phyloP scores from a whole-genome alignment of 2,113 vertebrate species.

The Cyprichromis sp. region DNA sequence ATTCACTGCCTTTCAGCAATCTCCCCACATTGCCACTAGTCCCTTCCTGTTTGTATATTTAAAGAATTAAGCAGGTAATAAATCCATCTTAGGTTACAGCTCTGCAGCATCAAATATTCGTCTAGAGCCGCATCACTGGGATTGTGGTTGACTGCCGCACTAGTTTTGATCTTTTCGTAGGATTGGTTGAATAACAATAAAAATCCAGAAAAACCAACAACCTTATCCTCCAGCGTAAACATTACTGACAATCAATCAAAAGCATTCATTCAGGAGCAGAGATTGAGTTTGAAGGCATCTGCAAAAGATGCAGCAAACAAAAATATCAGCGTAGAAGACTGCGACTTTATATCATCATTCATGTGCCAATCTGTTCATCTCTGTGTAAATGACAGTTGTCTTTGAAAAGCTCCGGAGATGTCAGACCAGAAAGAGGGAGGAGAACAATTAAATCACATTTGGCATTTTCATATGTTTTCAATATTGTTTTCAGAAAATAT shows the following conservation, averaged over 20 bases:
- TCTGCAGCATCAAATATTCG: not conserved
- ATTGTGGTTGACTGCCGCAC: not conserved
- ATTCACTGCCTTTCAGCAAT: not conserved
- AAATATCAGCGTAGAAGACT: not conserved
- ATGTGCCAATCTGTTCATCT: not conserved
- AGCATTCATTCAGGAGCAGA: not conserved
- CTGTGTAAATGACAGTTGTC: not conserved
- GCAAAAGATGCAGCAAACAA: not conserved
- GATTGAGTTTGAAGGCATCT: not conserved
- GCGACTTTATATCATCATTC: not conserved
- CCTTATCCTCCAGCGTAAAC: not conserved
- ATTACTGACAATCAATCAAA: not conserved
- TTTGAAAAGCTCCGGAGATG: not conserved
- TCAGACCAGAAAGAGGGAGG: not conserved
- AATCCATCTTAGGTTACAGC: not conserved
- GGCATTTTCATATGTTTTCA: slow-evolving; percentile 14
- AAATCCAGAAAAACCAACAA: not conserved
- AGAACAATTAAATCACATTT: not conserved
- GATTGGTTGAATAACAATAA: not conserved
- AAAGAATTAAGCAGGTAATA: not conserved
- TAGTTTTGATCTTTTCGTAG: not conserved
- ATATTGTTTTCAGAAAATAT: slow-evolving; percentile 1
- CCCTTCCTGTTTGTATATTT: not conserved
- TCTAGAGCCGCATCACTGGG: not conserved
- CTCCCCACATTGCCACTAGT: not conserved